Conservation (phyloP, 2,113 vertebrate species). For the human (Homo sapiens) region DNA sequence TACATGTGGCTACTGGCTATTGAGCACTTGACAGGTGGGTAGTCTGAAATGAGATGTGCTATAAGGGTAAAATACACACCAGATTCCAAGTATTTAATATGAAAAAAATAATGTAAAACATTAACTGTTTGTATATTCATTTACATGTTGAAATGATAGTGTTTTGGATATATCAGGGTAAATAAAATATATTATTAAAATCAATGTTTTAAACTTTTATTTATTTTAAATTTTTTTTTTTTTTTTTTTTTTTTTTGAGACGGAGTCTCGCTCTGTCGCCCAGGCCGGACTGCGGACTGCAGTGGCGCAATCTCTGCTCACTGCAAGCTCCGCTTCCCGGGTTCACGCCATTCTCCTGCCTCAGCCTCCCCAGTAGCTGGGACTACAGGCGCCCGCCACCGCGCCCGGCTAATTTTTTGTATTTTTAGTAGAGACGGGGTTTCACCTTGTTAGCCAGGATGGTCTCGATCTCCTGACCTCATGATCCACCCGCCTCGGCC, state of each 20-base stretch:
- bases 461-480: too few relatives aligned
- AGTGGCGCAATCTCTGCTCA: too few relatives aligned
- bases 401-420: too few relatives aligned
- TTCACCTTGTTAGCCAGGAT: too few relatives aligned
- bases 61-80: not conserved
- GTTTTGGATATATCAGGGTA: not conserved
- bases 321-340: too few relatives aligned
- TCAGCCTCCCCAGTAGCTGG: too few relatives aligned
- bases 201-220: not conserved
- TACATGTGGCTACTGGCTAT: not conserved
- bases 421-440: too few relatives aligned
- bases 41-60: not conserved
- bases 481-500: too few relatives aligned
- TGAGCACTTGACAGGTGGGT: not conserved
- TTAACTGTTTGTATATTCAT: not conserved
- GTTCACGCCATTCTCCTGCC: too few relatives aligned
- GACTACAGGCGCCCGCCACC: too few relatives aligned
- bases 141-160: not conserved
- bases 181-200: not conserved
- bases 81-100: not conserved
- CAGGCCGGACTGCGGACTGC: too few relatives aligned
- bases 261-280: too few relatives aligned
- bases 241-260: not conserved
- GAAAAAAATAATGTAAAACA: not conserved
- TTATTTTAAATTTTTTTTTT: not conserved